Base-by-base conservation (phyloP, 2,888 invertebrate genomes). In the Helicoverpa assulta region DNA sequence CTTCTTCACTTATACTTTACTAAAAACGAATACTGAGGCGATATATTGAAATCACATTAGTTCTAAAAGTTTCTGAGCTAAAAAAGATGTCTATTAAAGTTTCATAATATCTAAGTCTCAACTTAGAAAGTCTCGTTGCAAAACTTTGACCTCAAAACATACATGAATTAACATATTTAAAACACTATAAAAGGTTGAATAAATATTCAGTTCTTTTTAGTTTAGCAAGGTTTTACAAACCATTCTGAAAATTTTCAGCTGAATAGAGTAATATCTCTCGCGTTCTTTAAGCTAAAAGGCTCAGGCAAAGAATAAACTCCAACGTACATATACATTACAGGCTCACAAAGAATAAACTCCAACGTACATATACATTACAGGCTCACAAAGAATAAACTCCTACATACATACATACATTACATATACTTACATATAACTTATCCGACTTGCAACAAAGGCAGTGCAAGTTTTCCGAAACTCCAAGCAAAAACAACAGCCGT, bases 401-500 rank as follows among this genome's bases (percentile, higher is more conserved):
- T 37, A n/a, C 19, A 19, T 7, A 21, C 12, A 57, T 7, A 21
- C 12, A 58, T 14, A 54, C 26, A 18, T 16, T 29, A 29, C 33
- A 8, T 10, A 43, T 19, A 4, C 4, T 3, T 50, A 26, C 8
- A 51, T 21, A 21, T 19, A 21, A 10, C 18, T 6, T 18, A 8
- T 55, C 53, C 10, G 5, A 16, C 19, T 14, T 2, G 5, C 19
- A 55, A 58, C 64, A 59, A 78, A 51, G 50, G 51, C 58, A 56
- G 52, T 19, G 29, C 26, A n/a, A 76, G 76, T 65, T 80, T 80
- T 33, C n/a, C 52, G 0, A 19, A 70, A 61, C 56, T 77, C 47
- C 0, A 21, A 67, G 67, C 78, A 65, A 80, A 78, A 77, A 68
- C 73, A 72, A 62, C 51, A 72, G 58, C 70, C 70, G 53, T 26